Percentiles rank a stretch among this genome's conserved stretches.
Evolutionary conservation across 2,888 invertebrate genomes (phyloP).

Genomic region (Amiota minor): DNA sequence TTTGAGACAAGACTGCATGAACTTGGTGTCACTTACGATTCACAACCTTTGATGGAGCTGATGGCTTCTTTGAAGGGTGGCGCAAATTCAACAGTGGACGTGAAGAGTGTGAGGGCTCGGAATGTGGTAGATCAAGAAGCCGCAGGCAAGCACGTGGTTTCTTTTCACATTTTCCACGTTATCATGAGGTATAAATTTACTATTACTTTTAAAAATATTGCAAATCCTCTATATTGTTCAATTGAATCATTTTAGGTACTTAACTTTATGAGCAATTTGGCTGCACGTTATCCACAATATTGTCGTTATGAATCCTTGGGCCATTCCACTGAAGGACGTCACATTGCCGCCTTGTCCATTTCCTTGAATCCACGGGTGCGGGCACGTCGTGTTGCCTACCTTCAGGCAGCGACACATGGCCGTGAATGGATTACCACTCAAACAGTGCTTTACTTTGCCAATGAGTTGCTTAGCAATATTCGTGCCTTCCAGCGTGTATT

Average conservation of each 20-base stretch:
- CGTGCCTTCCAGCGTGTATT: slow-evolving; percentile 66
- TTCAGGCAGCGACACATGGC: slow-evolving; percentile 71
- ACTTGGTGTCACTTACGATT: slow-evolving; percentile 60
- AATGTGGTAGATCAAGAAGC: slow-evolving; percentile 61
- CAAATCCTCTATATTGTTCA: neutral
- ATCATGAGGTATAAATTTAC: slow-evolving; percentile 56
- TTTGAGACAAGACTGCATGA: slow-evolving; percentile 64
- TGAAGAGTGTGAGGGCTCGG: slow-evolving; percentile 52
- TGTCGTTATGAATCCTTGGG: slow-evolving; percentile 70
- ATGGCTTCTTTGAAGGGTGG: slow-evolving; percentile 53
- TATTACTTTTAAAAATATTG: neutral
- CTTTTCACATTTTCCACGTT: slow-evolving; percentile 70
- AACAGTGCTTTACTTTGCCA: slow-evolving; percentile 79
- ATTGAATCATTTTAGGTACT: slow-evolving; percentile 54
- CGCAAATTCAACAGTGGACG: slow-evolving; percentile 44
- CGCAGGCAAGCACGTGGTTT: slow-evolving; percentile 70
- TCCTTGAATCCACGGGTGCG: slow-evolving; percentile 62
- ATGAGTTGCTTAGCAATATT: slow-evolving; percentile 78
- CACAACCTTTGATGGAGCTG: slow-evolving; percentile 64
- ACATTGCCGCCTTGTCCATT: slow-evolving; percentile 67
- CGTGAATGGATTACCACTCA: slow-evolving; percentile 84
- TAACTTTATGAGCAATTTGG: slow-evolving; percentile 68
- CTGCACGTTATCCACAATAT: slow-evolving; percentile 66
- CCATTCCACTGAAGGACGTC: slow-evolving; percentile 69
- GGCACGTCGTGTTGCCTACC: slow-evolving; percentile 68